phyloP scores from a whole-genome alignment of 2,113 vertebrate species.

The Myotis davidii region DNA sequence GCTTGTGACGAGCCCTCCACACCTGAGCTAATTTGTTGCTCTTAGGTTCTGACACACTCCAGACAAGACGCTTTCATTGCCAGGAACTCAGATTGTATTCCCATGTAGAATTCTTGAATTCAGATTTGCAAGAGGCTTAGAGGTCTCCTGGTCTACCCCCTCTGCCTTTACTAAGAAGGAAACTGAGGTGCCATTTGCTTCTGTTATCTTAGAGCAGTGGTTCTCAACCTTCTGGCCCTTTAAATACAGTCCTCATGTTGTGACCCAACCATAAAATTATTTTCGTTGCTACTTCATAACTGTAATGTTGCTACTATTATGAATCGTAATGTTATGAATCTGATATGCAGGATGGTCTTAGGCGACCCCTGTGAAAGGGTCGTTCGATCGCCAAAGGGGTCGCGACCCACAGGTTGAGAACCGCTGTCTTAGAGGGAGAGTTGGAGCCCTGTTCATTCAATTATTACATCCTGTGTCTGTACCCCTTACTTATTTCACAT shows the following conservation, averaged over 20 bases:
- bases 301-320: no score
- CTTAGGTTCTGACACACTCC: not conserved
- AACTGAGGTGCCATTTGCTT: not conserved
- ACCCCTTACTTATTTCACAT: not conserved
- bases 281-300: no score
- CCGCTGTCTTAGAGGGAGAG: not conserved
- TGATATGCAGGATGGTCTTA: no score
- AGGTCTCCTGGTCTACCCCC: not conserved
- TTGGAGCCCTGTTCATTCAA: not conserved
- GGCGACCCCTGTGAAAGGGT: no score
- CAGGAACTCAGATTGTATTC: not conserved
- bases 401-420: no score
- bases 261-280: no score
- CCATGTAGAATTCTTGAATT: conserved; percentile 10
- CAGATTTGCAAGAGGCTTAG: not conserved
- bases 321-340: no score
- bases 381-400: no score
- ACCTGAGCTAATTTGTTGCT: not conserved
- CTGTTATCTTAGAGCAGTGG: not conserved
- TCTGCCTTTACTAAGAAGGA: not conserved
- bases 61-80: not conserved
- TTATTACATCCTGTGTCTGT: not conserved
- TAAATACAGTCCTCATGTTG: no score
- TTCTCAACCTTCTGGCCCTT: no score
- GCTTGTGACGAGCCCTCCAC: not conserved